phyloP scores from a whole-genome alignment of 2,797 vertebrate genomes.

The Sebastes paucispinis region DNA sequence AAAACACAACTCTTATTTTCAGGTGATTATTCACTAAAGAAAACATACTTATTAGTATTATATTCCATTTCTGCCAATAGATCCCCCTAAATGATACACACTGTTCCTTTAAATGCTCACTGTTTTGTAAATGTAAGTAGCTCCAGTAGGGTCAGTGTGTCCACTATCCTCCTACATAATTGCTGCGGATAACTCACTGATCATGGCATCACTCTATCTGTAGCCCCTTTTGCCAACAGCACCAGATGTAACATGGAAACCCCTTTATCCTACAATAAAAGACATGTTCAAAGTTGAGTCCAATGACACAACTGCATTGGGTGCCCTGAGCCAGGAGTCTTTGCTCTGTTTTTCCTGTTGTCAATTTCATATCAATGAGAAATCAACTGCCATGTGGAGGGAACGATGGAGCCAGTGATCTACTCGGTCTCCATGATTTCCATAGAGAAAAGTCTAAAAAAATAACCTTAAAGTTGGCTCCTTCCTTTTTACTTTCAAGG shows the following conservation, averaged over 20 bases:
- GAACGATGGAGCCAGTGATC: neutral
- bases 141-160: neutral
- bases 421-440: neutral
- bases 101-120: neutral
- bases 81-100: too few species aligned
- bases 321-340: neutral
- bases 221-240: neutral
- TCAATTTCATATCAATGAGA: neutral
- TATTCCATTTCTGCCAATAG: too few species aligned
- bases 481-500: neutral
- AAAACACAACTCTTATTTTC: too few species aligned
- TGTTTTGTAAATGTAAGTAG: neutral
- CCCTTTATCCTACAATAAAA: neutral
- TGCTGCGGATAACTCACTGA: neutral
- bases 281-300: neutral
- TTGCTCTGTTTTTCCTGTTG: conserved; percentile 2
- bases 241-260: neutral
- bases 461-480: neutral
- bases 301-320: neutral
- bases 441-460: neutral
- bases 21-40: too few species aligned
- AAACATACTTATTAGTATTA: too few species aligned
- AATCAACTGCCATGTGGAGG: neutral
- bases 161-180: neutral
- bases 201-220: neutral